Conservation (phyloP, 2,888 invertebrate species). For the Rhodophaea formosa region DNA sequence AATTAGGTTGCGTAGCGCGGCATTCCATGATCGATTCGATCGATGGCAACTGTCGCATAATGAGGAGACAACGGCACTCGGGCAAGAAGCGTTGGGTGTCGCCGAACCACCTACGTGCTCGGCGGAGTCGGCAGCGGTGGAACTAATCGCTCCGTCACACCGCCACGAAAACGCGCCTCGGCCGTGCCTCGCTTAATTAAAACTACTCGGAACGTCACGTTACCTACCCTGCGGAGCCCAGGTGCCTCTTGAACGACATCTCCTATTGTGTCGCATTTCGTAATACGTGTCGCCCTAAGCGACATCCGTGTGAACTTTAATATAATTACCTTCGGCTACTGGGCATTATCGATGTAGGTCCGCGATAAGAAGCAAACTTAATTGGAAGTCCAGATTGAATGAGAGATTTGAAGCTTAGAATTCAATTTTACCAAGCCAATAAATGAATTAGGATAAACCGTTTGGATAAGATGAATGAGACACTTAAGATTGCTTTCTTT, state of each 20-base stretch:
- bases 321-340: conserved; percentile 64
- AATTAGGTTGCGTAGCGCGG: conserved; percentile 66
- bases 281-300: conserved; percentile 48
- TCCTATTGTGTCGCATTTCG: conserved; percentile 60
- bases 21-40: conserved; percentile 64
- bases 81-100: conserved; percentile 70
- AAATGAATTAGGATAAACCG: conserved; percentile 11
- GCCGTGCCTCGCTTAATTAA: conserved; percentile 73
- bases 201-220: conserved; percentile 71
- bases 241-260: conserved; percentile 55
- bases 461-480: not conserved
- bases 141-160: conserved; percentile 75
- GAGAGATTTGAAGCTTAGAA: conserved; percentile 47
- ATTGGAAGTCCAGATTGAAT: conserved; percentile 57
- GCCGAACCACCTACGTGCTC: conserved; percentile 71
- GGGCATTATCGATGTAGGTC: conserved; percentile 57
- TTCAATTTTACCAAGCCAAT: conserved; percentile 22
- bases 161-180: conserved; percentile 63
- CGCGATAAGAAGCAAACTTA: conserved; percentile 63
- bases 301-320: conserved; percentile 56
- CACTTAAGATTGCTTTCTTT: conserved; percentile 36
- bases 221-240: conserved; percentile 51
- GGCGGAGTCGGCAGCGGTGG: conserved; percentile 54
- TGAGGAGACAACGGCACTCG: conserved; percentile 69
- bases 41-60: conserved; percentile 65